phyloP scores from a whole-genome alignment of 2,113 vertebrate genomes.

The Theristicus caerulescens region DNA sequence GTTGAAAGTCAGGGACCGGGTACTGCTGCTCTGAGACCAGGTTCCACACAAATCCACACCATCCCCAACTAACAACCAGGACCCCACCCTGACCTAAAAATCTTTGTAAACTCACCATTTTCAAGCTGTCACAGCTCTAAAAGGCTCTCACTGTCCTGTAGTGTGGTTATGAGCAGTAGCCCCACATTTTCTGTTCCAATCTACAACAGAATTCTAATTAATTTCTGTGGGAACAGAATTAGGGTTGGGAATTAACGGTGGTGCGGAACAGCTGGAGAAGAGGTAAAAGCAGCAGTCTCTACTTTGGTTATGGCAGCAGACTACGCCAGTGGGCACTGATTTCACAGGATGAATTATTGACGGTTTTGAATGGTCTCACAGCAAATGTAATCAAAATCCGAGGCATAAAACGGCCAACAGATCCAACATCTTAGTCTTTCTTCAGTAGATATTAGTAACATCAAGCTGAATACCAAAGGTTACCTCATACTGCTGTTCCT shows the following conservation, averaged over 20 bases:
- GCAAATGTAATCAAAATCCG: not conserved
- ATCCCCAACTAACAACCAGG: not conserved
- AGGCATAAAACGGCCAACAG: not conserved
- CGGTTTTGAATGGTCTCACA: not conserved
- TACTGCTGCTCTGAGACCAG: not conserved
- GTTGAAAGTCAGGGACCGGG: not conserved
- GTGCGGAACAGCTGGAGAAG: not conserved
- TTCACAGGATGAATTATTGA: not conserved
- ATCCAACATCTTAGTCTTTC: not conserved
- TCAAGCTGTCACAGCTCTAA: not conserved
- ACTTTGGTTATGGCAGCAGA: not conserved
- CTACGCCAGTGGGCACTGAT: not conserved
- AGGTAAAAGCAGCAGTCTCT: not conserved
- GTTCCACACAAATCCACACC: not conserved
- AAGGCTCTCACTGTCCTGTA: not conserved
- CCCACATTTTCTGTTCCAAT: not conserved
- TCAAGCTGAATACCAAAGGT: not conserved
- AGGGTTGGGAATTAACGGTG: not conserved
- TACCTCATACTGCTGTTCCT: not conserved
- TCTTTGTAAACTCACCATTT: not conserved
- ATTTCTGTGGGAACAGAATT: not conserved
- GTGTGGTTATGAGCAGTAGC: not conserved
- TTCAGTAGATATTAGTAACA: not conserved
- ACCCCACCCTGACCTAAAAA: not conserved
- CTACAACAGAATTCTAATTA: not conserved